Conservation (phyloP, 2,797 vertebrate genomes). For the Diplodus sargus region DNA sequence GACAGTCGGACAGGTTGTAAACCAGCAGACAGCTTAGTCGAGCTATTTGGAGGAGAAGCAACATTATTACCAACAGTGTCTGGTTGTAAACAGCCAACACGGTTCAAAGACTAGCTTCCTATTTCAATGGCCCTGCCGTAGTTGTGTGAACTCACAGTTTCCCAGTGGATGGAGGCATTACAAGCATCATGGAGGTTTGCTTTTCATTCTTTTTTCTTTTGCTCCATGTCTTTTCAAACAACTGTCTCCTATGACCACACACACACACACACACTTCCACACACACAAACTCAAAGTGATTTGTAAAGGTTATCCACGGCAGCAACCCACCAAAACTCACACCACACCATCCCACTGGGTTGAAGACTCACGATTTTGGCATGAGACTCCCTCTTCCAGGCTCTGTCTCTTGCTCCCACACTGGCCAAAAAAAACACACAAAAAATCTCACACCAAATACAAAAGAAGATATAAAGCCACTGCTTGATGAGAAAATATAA, state of each 20-base stretch:
- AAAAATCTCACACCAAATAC: not conserved
- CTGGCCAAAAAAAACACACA: not conserved
- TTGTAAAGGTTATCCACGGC: not conserved
- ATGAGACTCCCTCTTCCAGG: not conserved
- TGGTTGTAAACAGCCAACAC: not conserved
- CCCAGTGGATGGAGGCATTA: too few relatives aligned
- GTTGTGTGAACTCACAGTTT: not conserved
- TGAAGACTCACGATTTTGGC: not conserved
- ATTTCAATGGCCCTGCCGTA: not conserved
- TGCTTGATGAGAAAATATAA: not conserved
- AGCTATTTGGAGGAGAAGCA: not conserved
- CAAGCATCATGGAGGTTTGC: too few relatives aligned
- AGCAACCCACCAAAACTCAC: not conserved
- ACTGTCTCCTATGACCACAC: not conserved
- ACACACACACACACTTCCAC: too few relatives aligned
- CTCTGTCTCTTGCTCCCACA: not conserved
- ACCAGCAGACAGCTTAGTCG: not conserved
- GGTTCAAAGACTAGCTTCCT: not conserved
- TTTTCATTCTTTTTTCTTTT: not conserved
- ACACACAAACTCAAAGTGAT: not conserved
- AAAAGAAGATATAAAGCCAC: not conserved
- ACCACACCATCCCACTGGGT: not conserved
- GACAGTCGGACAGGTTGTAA: not conserved
- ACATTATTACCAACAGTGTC: not conserved
- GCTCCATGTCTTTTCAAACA: not conserved